A percentile compares a stretch with the other conserved stretches of the same genome.
phyloP scores from a whole-genome alignment of 1,140 invertebrate species.

The Centruroides sculpturatus region DNA sequence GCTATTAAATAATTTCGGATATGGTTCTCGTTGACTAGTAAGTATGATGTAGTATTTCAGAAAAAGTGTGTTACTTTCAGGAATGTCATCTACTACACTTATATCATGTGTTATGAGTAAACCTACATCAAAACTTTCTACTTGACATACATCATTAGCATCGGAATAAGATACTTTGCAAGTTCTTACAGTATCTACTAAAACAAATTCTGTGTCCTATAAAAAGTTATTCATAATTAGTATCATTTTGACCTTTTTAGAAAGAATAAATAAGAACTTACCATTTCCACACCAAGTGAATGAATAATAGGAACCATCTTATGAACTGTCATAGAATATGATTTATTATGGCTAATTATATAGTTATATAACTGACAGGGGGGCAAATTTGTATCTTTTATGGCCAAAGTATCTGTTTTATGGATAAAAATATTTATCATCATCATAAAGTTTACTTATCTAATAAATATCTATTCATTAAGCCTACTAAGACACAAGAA shows the following conservation, averaged over 20 bases:
- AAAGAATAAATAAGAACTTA: background rate
- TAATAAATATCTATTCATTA: no score
- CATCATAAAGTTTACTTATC: no score
- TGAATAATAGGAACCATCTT: slow-evolving; percentile 41
- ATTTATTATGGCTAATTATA: slow-evolving; percentile 50
- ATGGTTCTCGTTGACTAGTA: slow-evolving; percentile 49
- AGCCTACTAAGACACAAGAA: no score
- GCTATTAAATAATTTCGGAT: slow-evolving; percentile 42
- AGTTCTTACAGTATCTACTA: slow-evolving; percentile 39
- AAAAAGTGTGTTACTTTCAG: slow-evolving; percentile 29
- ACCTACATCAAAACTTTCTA: slow-evolving; percentile 52
- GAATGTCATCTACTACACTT: slow-evolving; percentile 24
- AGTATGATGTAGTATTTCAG: slow-evolving; percentile 59
- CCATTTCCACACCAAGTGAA: background rate
- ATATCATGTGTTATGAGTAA: slow-evolving; percentile 41
- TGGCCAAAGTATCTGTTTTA: slow-evolving; percentile 38
- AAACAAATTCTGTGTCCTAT: slow-evolving; percentile 36
- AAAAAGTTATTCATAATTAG: background rate
- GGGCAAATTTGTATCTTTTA: slow-evolving; percentile 45
- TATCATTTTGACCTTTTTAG: no score
- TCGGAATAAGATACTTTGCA: slow-evolving; percentile 44
- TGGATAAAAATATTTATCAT: no score
- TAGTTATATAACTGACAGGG: slow-evolving; percentile 54
- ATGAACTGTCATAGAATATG: slow-evolving; percentile 51
- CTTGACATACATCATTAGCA: slow-evolving; percentile 43